phyloP scores from a whole-genome alignment of 2,888 invertebrate genomes.

The Lamproptera curius region DNA sequence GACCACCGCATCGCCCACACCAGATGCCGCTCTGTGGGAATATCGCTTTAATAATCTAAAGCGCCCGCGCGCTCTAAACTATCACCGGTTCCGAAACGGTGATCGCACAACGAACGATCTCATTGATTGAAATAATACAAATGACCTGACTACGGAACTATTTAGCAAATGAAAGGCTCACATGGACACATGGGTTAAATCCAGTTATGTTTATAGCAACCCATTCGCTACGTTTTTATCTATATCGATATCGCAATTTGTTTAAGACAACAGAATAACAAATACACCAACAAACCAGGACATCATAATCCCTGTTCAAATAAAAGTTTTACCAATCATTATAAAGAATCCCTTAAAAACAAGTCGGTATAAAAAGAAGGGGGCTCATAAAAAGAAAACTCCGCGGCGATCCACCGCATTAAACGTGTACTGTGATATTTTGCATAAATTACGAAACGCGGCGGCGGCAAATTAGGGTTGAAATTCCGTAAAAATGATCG shows the following conservation, averaged over 20 bases:
- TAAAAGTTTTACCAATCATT: no score
- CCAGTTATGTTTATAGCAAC: no score
- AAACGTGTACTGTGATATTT: conserved; percentile 62
- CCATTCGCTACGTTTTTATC: no score
- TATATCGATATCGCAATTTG: no score
- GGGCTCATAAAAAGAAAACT: conserved; percentile 43
- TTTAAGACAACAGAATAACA: no score
- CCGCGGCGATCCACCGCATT: conserved; percentile 39
- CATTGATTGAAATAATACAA: no score
- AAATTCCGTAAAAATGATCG: conserved; percentile 67
- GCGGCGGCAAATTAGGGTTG: conserved; percentile 47
- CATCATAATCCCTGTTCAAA: no score
- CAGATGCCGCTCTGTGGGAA: conserved; percentile 41
- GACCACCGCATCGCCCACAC: conserved; percentile 22
- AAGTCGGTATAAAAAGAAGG: conserved; percentile 9
- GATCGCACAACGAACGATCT: not conserved
- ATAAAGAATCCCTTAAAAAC: no score
- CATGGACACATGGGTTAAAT: no score
- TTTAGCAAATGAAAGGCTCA: not conserved
- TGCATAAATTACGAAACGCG: conserved; percentile 65
- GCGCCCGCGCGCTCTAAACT: conserved; percentile 9
- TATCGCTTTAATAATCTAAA: conserved; percentile 28
- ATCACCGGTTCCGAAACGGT: not conserved
- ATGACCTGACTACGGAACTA: not conserved
- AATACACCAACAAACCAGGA: no score